Evolutionary conservation across 35 echinoderm and acorn worm species (phyloP), one percentile per base, ranked within the genome.

Genomic region (Ptychodera flava): DNA sequence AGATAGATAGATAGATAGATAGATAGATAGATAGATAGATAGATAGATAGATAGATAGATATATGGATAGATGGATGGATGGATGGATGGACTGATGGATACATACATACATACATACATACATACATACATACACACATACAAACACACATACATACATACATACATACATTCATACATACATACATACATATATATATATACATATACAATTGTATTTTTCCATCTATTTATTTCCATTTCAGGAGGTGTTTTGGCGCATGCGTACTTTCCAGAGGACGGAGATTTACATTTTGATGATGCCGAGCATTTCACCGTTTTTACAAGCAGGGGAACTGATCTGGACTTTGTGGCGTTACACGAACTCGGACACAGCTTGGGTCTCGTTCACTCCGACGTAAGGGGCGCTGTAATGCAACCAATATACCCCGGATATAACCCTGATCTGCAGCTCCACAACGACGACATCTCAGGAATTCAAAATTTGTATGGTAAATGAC

Each of bases 251-350:
- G 92, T 88, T 15, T 83, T 98, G 28, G 95, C 92, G 0, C 95
- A 98, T 84, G 95, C 95, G 22, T 98, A 86, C 53, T 90, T 80
- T 32, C 95, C 95, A 16, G 87, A 94, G 28, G 81, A 92, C 82
- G 95, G 95, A 28, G 78, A 91, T 76, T 90, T 90, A 36, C 95
- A 98, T 78, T 98, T 98, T 76, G 95, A 98, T 83, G 95, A 98
- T 35, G 92, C 92, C 33, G 95, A 98, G 76, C 76, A 85, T 15
- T 98, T 86, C 78, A 90, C 95, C 29, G 88, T 90, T 16, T 80
- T 79, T 16, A 76, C 85, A 16, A 28, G 89, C 16, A 84, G 45
- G 31, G 92, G 92, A 27, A 64, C 90, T 33, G 91, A 94, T 82
- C 90, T 98, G 1, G 89, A 80, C 76, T 88, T 94, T 31, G 92